A percentile compares a stretch with the other conserved stretches of the same genome.
phyloP scores from a whole-genome alignment of 2,113 vertebrate species.

The Paracanthobrama guichenoti region DNA sequence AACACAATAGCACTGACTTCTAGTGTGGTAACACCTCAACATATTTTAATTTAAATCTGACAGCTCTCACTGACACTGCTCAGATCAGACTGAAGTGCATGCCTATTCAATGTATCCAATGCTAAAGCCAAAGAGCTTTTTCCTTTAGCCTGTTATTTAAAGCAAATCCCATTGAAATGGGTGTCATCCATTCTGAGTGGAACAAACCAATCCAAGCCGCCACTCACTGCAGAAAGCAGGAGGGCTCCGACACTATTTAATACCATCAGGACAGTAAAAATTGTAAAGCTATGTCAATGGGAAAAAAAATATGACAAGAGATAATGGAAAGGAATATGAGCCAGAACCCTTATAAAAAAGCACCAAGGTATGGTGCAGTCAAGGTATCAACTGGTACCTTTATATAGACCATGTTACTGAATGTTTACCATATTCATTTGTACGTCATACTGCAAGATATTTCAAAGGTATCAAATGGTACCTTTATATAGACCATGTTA shows the following conservation, averaged over 20 bases:
- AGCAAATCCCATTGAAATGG: slow-evolving; percentile 50
- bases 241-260: slow-evolving; percentile 44
- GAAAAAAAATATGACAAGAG: background rate
- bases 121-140: slow-evolving; percentile 25
- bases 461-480: background rate
- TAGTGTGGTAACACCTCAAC: slow-evolving; percentile 10
- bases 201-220: slow-evolving; percentile 42
- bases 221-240: slow-evolving; percentile 21
- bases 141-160: slow-evolving; percentile 45
- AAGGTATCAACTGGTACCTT: background rate
- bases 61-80: slow-evolving; percentile 23
- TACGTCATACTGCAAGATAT: background rate
- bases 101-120: slow-evolving; percentile 10
- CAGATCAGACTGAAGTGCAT: slow-evolving; percentile 26
- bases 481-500: background rate
- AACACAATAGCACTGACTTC: background rate
- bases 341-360: background rate
- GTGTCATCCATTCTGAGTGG: slow-evolving; percentile 28
- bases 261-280: background rate
- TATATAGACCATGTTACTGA: background rate
- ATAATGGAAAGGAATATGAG: slow-evolving; percentile 27
- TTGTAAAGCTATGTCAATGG: background rate
- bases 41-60: slow-evolving; percentile 41
- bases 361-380: background rate
- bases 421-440: background rate